Conservation (phyloP, 2,888 invertebrate genomes). For the Volucella bombylans region DNA sequence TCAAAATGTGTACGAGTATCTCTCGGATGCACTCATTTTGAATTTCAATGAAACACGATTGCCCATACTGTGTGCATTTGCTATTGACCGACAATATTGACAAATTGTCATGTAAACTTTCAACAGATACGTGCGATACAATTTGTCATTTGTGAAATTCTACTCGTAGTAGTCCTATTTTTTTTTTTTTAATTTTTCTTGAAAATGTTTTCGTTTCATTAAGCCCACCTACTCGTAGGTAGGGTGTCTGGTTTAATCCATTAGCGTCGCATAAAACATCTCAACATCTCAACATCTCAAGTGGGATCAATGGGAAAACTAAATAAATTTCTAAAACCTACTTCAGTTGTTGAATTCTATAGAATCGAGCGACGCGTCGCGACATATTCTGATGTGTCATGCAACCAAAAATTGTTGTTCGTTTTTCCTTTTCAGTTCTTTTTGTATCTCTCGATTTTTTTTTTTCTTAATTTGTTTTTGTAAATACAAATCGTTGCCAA, state of each 20-base stretch:
- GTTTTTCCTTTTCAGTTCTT: slow-evolving; percentile 3
- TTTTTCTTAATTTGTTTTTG: slow-evolving; percentile 44
- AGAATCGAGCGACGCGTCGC: slow-evolving; percentile 28
- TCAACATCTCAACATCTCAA: not conserved
- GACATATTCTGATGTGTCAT: slow-evolving; percentile 59
- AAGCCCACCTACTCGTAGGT: slow-evolving; percentile 17
- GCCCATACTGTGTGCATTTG: slow-evolving; percentile 16
- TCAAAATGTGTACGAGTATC: slow-evolving; percentile 26
- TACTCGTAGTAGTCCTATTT: no score
- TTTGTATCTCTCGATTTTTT: slow-evolving; percentile 16
- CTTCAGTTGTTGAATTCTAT: not conserved
- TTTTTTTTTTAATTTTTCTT: no score
- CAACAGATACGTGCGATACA: slow-evolving; percentile 18
- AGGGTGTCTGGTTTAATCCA: not conserved
- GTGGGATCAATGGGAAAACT: not conserved
- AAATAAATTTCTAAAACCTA: slow-evolving; percentile 6
- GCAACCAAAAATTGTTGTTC: slow-evolving; percentile 31
- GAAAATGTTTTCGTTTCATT: not conserved
- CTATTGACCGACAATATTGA: slow-evolving; percentile 36
- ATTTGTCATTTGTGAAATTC: not conserved
- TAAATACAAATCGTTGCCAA: slow-evolving; percentile 67
- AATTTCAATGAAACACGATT: slow-evolving; percentile 53
- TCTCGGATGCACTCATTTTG: slow-evolving; percentile 49
- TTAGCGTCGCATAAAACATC: slow-evolving; percentile 6
- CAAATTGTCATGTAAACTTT: slow-evolving; percentile 47